phyloP scores from a whole-genome alignment of 92 coral and sea anemone genomes.

The Parazoanthus swiftii region DNA sequence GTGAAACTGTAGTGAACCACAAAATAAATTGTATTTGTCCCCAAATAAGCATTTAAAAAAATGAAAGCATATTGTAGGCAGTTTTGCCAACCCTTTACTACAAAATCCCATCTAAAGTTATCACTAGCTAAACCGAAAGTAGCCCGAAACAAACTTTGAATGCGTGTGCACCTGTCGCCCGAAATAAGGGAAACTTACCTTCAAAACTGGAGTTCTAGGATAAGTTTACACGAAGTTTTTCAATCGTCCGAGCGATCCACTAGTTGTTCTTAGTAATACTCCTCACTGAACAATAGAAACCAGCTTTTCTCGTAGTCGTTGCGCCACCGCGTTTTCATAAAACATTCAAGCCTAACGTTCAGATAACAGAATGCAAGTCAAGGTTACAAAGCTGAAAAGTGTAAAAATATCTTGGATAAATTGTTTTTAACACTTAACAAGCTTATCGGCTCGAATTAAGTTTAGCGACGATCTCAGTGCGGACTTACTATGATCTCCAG shows the following conservation, averaged over 20 bases:
- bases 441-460: neutral
- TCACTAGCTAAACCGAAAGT: neutral
- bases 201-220: neutral
- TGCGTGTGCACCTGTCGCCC: slow-evolving; percentile 16
- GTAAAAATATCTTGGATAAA: neutral
- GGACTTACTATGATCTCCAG: neutral
- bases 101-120: neutral
- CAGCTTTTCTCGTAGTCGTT: neutral
- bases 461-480: neutral
- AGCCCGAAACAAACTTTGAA: neutral
- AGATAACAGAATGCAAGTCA: neutral
- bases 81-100: neutral
- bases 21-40: slow-evolving; percentile 16
- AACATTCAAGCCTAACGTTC: slow-evolving; percentile 11
- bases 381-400: slow-evolving; percentile 4
- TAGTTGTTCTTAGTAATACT: neutral
- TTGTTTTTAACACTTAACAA: neutral
- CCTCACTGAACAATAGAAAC: neutral
- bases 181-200: slow-evolving; percentile 14
- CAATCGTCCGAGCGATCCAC: neutral
- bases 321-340: neutral
- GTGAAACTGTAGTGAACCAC: slow-evolving; percentile 28
- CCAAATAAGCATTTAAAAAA: neutral
- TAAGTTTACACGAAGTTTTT: neutral
- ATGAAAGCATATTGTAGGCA: neutral